Conservation (phyloP, 2,113 vertebrate genomes). For the Dromas ardeola region DNA sequence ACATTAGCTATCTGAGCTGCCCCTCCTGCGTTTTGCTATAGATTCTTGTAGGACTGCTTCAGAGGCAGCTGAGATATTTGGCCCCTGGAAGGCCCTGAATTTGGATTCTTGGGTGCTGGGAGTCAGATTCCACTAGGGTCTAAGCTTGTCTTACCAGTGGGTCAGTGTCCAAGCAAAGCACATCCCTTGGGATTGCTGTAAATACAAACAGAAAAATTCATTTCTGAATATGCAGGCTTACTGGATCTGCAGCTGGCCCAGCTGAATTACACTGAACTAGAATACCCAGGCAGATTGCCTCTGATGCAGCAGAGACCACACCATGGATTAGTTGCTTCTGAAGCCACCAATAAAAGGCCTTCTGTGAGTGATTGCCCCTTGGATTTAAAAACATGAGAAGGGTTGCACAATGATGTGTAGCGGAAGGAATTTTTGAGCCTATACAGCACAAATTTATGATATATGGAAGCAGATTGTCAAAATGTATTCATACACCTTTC, state of each 20-base stretch:
- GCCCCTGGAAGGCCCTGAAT: not conserved
- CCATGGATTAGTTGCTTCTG: not conserved
- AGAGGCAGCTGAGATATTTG: not conserved
- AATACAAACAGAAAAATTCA: not conserved
- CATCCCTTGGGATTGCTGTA: not conserved
- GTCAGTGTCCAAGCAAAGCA: not conserved
- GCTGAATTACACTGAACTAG: not conserved
- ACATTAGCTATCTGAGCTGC: not conserved
- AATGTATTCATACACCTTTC: not conserved
- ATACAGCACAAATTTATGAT: not conserved
- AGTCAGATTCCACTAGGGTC: not conserved
- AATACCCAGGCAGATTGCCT: not conserved
- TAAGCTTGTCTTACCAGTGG: not conserved
- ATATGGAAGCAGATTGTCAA: not conserved
- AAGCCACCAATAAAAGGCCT: not conserved
- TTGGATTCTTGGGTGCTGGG: not conserved
- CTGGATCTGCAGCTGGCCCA: not conserved
- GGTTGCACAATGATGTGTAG: not conserved
- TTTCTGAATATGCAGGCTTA: not conserved
- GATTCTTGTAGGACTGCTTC: not conserved
- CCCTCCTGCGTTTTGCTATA: not conserved
- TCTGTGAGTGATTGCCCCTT: not conserved
- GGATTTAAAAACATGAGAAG: not conserved
- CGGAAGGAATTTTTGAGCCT: not conserved
- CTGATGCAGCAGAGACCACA: not conserved